These are phyloP conservation scores for Nothoprocta pentlandii DNA, from an alignment of 2,113 vertebrate species.

Conservation along the genomic window DNA sequence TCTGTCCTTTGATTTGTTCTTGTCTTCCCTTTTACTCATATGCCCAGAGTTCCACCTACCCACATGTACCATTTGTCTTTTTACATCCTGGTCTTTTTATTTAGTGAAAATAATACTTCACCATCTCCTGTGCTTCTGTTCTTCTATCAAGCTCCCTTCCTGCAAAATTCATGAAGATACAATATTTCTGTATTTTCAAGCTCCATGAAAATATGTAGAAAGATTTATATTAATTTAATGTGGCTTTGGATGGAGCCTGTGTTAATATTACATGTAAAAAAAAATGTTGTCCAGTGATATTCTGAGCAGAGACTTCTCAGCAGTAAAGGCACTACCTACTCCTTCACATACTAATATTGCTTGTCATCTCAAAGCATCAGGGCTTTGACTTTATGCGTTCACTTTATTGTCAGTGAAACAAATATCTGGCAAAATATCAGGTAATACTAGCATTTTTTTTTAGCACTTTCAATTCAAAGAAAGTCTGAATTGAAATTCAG, in stretches of 20 bases:
- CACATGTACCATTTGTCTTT: background rate
- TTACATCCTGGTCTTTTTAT: background rate
- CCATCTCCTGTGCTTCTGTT: background rate
- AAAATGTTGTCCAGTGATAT: background rate
- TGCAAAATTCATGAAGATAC: background rate
- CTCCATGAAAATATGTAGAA: background rate
- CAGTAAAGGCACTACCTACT: background rate
- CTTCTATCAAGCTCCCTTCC: background rate
- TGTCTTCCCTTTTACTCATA: background rate
- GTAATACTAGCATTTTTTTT: background rate
- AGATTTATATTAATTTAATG: background rate
- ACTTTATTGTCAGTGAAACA: background rate
- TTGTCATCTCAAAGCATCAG: background rate
- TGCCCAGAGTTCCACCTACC: background rate
- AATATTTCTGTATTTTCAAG: background rate
- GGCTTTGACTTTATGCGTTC: background rate
- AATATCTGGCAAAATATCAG: background rate
- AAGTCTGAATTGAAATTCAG: background rate
- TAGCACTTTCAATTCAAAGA: background rate
- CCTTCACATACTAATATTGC: background rate
- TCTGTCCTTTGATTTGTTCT: background rate
- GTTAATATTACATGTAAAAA: background rate
- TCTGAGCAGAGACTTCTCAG: background rate
- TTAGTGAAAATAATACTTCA: background rate
- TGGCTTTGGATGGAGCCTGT: background rate